Evolutionary conservation across 1,140 invertebrate genomes (phyloP), one percentile per base, ranked within the genome.

Genomic region (Carposina sasakii): DNA sequence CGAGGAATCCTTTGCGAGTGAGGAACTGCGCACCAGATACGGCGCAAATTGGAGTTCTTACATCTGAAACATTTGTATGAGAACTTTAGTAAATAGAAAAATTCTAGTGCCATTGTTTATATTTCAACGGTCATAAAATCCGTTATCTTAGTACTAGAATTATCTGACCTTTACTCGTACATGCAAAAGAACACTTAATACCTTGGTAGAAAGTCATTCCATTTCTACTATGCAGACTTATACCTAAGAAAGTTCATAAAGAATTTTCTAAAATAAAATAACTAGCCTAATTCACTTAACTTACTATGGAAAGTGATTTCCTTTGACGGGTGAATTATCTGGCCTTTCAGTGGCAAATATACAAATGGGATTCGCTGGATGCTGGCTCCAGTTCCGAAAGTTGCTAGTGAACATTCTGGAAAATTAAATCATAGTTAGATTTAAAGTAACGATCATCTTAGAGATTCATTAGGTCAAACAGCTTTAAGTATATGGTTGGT

Each of bases 241-340:
- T n/a, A n/a, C n/a, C n/a, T n/a, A n/a, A n/a, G n/a, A n/a, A n/a
- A n/a, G n/a, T n/a, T n/a, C n/a, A n/a, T n/a, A n/a, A n/a, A n/a
- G n/a, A n/a, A n/a, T n/a, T n/a, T n/a, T n/a, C n/a, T n/a, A n/a
- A n/a, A n/a, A n/a, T n/a, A n/a, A n/a, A n/a, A n/a, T n/a, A n/a
- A n/a, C n/a, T n/a, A n/a, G n/a, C n/a, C n/a, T n/a, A n/a, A n/a
- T n/a, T n/a, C n/a, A n/a, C n/a, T n/a, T n/a, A 41, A 85, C 87
- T 88, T 82, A 95, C 94, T 92, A 81, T 90, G 85, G 72, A 96
- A 92, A 56, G 88, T 90, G 60, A 96, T 94, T 85, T 95, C 93
- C 54, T 92, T 91, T 49, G 92, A 93, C 0, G 94, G 94, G 85
- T 96, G 91, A 57, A 96, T 91, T 54, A 96, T 93, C 77, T 96